Evolutionary conservation across 2,888 invertebrate genomes (phyloP).

Genomic region (Zootermopsis nevadensis): DNA sequence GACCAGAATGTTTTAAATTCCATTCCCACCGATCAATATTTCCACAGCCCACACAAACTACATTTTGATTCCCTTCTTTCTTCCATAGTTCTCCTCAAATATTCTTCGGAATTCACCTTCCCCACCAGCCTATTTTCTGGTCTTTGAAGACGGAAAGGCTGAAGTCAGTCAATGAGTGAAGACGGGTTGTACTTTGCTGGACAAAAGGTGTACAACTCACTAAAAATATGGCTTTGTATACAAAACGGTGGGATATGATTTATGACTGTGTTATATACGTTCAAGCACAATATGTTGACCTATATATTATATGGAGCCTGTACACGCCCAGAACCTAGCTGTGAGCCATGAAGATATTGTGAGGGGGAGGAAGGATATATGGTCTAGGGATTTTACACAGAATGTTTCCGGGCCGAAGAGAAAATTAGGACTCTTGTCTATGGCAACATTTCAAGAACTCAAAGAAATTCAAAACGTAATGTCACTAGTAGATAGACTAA

Average conservation of each 20-base stretch:
- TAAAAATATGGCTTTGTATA: conserved; percentile 29
- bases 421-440: too few species aligned
- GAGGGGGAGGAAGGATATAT: not conserved
- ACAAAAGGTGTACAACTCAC: conserved; percentile 26
- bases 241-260: conserved; percentile 15
- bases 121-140: not conserved
- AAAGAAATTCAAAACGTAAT: too few species aligned
- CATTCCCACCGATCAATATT: not conserved
- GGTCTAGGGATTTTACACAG: not conserved
- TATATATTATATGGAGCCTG: not conserved
- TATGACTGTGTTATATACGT: conserved; percentile 12
- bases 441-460: too few species aligned
- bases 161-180: not conserved
- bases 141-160: not conserved
- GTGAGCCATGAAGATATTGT: not conserved
- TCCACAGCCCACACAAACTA: conserved; percentile 8
- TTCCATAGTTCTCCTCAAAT: not conserved
- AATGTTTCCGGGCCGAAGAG: not conserved
- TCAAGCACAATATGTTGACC: conserved; percentile 29
- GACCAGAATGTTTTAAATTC: conserved; percentile 18
- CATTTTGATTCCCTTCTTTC: conserved; percentile 8
- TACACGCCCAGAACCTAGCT: not conserved
- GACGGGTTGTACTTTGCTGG: conserved; percentile 4
- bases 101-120: not conserved
- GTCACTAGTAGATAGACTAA: too few species aligned